Percentiles rank a stretch among this genome's conserved stretches.
These are phyloP conservation scores for Epinephelus moara DNA, from an alignment of 2,113 vertebrate genomes.

Conservation along the genomic window DNA sequence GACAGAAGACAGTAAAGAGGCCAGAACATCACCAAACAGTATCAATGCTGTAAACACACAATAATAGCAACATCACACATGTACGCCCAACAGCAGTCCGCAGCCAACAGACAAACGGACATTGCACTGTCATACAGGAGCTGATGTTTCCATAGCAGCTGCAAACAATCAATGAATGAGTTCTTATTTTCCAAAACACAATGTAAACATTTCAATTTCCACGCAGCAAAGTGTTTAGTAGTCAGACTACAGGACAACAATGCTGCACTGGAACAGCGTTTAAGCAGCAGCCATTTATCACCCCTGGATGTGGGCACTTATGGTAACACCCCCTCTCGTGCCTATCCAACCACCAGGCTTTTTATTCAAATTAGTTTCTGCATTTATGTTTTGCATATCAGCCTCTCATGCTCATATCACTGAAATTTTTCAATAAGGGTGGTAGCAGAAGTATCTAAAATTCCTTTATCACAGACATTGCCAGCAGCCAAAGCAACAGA, in stretches of 20 bases:
- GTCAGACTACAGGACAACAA: neutral
- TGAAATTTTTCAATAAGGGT: neutral
- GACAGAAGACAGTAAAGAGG: neutral
- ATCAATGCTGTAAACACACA: neutral
- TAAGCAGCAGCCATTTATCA: too few relatives aligned
- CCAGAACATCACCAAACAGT: neutral
- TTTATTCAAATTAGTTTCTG: neutral
- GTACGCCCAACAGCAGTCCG: neutral
- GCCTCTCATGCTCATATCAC: neutral
- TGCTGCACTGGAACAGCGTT: too few relatives aligned
- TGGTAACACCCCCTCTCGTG: neutral
- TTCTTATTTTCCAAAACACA: neutral
- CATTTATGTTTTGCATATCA: neutral
- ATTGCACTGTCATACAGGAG: neutral
- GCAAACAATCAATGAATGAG: neutral
- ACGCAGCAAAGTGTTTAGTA: neutral
- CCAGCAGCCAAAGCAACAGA: neutral
- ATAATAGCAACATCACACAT: conserved; percentile 13
- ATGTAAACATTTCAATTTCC: neutral
- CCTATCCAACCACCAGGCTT: neutral
- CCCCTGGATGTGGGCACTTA: neutral
- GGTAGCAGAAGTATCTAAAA: neutral
- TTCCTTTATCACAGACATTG: neutral
- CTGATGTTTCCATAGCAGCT: neutral
- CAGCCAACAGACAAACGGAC: neutral